phyloP scores from a whole-genome alignment of 1,140 invertebrate genomes.

The Notospermus geniculatus region DNA sequence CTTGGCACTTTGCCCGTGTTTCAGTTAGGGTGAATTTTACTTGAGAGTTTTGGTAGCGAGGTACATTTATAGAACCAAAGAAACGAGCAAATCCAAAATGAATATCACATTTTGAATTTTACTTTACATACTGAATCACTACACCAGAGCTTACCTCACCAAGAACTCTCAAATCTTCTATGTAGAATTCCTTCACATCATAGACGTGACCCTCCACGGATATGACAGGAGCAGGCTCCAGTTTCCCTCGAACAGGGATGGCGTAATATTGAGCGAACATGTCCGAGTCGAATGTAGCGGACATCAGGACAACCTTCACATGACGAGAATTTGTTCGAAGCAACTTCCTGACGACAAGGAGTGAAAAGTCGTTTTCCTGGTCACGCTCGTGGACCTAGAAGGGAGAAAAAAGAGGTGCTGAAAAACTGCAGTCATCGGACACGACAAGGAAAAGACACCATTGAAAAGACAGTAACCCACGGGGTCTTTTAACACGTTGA shows the following conservation, averaged over 20 bases:
- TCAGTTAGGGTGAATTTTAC: background rate
- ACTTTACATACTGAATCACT: too few relatives aligned
- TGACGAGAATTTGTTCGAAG: slow-evolving; percentile 47
- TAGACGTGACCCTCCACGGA: slow-evolving; percentile 42
- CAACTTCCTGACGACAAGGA: slow-evolving; percentile 50
- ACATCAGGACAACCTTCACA: slow-evolving; percentile 64
- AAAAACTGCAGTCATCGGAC: too few relatives aligned
- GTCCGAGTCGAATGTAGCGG: slow-evolving; percentile 51
- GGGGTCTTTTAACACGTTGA: too few relatives aligned
- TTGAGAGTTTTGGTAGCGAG: too few relatives aligned
- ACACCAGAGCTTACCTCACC: slow-evolving; percentile 39
- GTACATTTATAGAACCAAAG: too few relatives aligned
- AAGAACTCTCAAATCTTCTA: slow-evolving; percentile 40
- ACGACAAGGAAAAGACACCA: too few relatives aligned
- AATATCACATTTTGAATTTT: too few relatives aligned
- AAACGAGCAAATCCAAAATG: too few relatives aligned
- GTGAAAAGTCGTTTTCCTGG: slow-evolving; percentile 51
- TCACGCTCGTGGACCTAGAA: slow-evolving; percentile 57
- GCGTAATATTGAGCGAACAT: slow-evolving; percentile 51
- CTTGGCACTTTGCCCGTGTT: too few relatives aligned
- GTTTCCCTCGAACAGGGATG: slow-evolving; percentile 30
- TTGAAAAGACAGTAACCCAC: slow-evolving; percentile 9
- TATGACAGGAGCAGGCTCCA: slow-evolving; percentile 48
- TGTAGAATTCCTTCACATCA: slow-evolving; percentile 46
- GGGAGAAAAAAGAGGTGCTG: slow-evolving; percentile 48